Conservation (phyloP, 2,888 invertebrate species). For the Drosophila setosimentum region DNA sequence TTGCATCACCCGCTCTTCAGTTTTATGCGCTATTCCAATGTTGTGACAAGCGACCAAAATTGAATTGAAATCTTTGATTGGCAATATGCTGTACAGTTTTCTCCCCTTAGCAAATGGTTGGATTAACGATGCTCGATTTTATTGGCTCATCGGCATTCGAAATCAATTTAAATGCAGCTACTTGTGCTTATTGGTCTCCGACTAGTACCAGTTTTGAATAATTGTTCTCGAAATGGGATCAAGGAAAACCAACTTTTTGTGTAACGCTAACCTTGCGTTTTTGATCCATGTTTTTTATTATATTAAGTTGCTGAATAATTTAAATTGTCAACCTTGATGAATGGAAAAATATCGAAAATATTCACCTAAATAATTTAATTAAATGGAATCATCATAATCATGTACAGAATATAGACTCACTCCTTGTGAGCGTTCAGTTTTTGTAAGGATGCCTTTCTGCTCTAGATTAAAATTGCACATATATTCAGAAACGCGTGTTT, state of each 20-base stretch:
- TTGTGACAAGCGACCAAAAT: constrained; percentile 65
- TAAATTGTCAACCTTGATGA: constrained; percentile 1
- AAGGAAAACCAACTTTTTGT: not conserved
- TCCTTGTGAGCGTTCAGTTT: not conserved
- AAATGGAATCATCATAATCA: not conserved
- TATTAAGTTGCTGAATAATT: not conserved
- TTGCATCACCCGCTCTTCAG: constrained; percentile 60
- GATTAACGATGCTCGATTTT: constrained; percentile 35
- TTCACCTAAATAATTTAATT: not conserved
- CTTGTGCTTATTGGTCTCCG: not conserved
- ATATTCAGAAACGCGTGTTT: too few species aligned
- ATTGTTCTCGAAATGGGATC: constrained; percentile 3
- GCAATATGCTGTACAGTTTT: constrained; percentile 40
- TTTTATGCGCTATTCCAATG: constrained; percentile 69
- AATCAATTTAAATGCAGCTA: constrained; percentile 30
- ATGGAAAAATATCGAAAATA: not conserved
- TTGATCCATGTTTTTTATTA: not conserved
- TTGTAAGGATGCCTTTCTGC: not conserved
- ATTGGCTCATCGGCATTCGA: constrained; percentile 25
- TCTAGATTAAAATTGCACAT: not conserved
- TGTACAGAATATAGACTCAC: not conserved
- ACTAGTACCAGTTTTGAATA: constrained; percentile 1
- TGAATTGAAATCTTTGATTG: constrained; percentile 77
- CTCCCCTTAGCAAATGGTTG: constrained; percentile 32
- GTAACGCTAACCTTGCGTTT: not conserved